Evolutionary conservation across 2,888 invertebrate genomes (phyloP), one percentile per base, ranked within the genome.

Genomic region (Diplolepis rosae): DNA sequence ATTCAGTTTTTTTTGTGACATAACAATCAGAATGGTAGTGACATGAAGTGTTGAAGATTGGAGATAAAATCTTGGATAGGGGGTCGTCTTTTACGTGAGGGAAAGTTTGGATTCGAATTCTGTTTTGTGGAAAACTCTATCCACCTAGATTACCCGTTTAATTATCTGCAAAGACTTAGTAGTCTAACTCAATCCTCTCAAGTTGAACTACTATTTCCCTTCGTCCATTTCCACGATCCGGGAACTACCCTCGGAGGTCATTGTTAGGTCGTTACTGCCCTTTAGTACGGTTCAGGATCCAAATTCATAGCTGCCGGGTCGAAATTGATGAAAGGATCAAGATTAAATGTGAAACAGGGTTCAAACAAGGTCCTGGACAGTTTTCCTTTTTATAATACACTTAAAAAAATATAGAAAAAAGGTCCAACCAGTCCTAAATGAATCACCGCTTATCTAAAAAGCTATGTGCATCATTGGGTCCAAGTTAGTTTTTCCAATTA

Each of bases 251-350:
- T 75, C 75, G 79, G 77, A 84, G 85, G 83, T 86, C 85, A 87
- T 88, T 88, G 85, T 87, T 87, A 88, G 85, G 80, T 85, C 87
- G 84, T 88, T 87, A 87, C 83, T 81, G 83, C 83, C 84, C 84
- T 86, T 84, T 83, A 81, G 82, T 80, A 78, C 79, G 68, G 65
- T 66, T 73, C 69, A 69, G 39, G 69, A 18, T 18, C 18, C 18
- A 45, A 45, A 18, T 18, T 45, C 45, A 45, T 18, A 9, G 18
- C 45, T 18, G 18, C 15, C 7, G 6, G 9, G 18, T 18, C 6
- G n/a, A n/a, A n/a, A n/a, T n/a, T n/a, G n/a, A n/a, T n/a, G n/a
- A n/a, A n/a, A n/a, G n/a, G n/a, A n/a, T n/a, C n/a, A n/a, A n/a
- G n/a, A n/a, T n/a, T n/a, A n/a, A n/a, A n/a, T n/a, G n/a, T n/a